Conservation (phyloP, 1,140 invertebrate species). For the Drosophila kanapiae region DNA sequence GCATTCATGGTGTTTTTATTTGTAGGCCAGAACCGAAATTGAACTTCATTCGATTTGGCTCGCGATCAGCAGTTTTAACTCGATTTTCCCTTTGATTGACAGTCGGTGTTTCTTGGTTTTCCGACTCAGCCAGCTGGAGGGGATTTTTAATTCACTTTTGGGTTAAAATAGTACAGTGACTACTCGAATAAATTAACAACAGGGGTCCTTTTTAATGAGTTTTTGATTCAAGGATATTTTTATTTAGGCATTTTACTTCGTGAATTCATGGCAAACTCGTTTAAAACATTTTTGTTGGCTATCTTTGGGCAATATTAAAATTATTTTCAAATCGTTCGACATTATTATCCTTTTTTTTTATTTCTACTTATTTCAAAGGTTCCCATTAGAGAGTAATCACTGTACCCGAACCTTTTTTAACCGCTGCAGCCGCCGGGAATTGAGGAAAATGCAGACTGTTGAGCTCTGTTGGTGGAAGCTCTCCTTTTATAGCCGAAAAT, state of each 20-base stretch:
- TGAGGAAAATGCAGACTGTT: constrained; percentile 28
- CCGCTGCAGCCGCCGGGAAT: constrained; percentile 5
- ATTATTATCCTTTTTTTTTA: no score
- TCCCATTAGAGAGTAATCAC: not conserved
- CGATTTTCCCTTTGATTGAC: constrained; percentile 29
- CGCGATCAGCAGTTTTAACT: constrained; percentile 29
- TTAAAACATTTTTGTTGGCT: not conserved
- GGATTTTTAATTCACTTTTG: not conserved
- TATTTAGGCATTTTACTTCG: no score
- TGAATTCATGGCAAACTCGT: not conserved
- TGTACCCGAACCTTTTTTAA: not conserved
- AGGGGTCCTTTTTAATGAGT: no score
- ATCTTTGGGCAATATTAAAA: no score
- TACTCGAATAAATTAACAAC: not conserved
- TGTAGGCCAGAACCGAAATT: constrained; percentile 10
- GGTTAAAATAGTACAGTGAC: not conserved
- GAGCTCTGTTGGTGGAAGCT: not conserved
- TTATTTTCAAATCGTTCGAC: no score
- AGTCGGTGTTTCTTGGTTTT: constrained; percentile 10
- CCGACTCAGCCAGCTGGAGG: not conserved
- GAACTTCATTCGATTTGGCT: constrained; percentile 26
- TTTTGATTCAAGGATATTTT: no score
- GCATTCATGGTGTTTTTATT: constrained; percentile 15
- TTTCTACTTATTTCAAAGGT: not conserved
- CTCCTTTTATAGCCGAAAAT: constrained; percentile 25